These are phyloP conservation scores for Hyalella azteca DNA, from an alignment of 2,888 invertebrate genomes.

Conservation along the genomic window DNA sequence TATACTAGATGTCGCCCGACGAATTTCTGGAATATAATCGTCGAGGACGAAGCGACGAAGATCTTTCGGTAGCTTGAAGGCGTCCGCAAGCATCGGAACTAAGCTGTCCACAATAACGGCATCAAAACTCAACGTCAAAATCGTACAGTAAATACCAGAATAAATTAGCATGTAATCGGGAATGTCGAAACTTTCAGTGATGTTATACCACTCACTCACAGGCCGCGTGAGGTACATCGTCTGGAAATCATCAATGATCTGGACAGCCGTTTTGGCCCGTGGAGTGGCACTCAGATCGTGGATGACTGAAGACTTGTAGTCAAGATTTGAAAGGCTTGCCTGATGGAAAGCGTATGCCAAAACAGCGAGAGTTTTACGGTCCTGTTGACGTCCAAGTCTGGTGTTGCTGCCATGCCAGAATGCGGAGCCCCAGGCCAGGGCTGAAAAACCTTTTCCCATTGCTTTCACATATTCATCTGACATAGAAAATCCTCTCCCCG, in stretches of 20 bases:
- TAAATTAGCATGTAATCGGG: conserved; percentile 23
- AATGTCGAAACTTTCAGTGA: conserved; percentile 13
- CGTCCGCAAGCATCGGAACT: background rate
- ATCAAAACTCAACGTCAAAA: conserved; percentile 7
- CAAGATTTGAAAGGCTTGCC: background rate
- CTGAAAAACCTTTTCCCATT: conserved; percentile 16
- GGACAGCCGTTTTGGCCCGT: background rate
- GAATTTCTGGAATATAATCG: conserved; percentile 24
- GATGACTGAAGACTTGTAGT: background rate
- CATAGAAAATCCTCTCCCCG: background rate
- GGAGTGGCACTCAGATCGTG: background rate
- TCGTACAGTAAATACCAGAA: background rate
- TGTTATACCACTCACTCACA: background rate
- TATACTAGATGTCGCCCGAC: background rate
- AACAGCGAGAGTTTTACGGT: background rate
- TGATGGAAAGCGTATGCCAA: conserved; percentile 19
- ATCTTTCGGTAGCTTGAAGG: conserved; percentile 2
- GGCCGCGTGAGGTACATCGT: conserved; percentile 22
- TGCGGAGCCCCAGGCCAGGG: background rate
- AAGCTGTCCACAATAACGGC: background rate
- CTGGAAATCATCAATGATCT: conserved; percentile 9
- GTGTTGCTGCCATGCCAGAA: conserved; percentile 29
- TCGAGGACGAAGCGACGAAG: background rate
- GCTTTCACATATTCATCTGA: background rate
- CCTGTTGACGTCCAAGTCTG: background rate